Conservation (phyloP, 2,797 vertebrate genomes). For the Siniperca undulata region DNA sequence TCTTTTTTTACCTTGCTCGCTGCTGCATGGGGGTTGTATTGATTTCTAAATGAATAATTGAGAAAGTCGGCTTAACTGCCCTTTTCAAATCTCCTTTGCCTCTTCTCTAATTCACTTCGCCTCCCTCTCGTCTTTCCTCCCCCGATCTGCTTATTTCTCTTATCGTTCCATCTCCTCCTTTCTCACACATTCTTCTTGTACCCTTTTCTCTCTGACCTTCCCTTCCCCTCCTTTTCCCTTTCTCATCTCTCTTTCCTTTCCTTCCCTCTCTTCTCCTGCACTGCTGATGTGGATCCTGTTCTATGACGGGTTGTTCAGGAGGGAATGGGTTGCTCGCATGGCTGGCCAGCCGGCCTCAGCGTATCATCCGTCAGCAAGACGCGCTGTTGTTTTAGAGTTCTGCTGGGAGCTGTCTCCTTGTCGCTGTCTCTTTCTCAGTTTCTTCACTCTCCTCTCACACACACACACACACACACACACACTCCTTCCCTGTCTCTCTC, state of each 20-base stretch:
- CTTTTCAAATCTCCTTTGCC: conserved; percentile 58
- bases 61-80: conserved; percentile 70
- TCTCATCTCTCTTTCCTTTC: conserved; percentile 1
- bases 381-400: conserved; percentile 85
- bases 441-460: conserved; percentile 21
- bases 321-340: conserved; percentile 81
- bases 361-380: conserved; percentile 85
- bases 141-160: conserved; percentile 22
- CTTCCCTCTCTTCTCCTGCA: conserved; percentile 25
- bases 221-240: not conserved
- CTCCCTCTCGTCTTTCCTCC: conserved; percentile 30
- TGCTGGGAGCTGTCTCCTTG: conserved; percentile 83
- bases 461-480: conserved; percentile 18
- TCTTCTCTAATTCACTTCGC: conserved; percentile 52
- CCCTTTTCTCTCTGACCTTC: conserved; percentile 35
- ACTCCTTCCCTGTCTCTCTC: conserved; percentile 12
- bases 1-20: conserved; percentile 39
- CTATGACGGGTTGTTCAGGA: conserved; percentile 75
- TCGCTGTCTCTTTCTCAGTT: conserved; percentile 72
- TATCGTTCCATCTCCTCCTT: conserved; percentile 30
- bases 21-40: conserved; percentile 60
- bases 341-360: conserved; percentile 77
- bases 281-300: conserved; percentile 69
- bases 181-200: conserved; percentile 27
- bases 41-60: conserved; percentile 81